Evolutionary conservation across 1,140 invertebrate genomes (phyloP), one percentile per base, ranked within the genome.

Genomic region (Neodiprion lecontei): DNA sequence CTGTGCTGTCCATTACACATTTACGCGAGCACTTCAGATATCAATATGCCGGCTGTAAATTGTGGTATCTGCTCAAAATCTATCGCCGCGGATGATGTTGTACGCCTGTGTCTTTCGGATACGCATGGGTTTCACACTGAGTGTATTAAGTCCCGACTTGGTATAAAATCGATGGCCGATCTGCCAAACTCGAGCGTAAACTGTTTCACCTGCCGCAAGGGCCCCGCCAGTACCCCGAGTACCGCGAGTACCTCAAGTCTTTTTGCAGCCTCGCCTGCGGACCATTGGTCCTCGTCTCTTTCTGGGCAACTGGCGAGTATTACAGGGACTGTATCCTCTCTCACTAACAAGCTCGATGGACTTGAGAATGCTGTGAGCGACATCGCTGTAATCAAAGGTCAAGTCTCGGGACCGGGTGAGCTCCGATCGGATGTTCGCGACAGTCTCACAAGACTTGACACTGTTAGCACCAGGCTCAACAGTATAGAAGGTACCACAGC

Each of bases 21-120:
- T 17, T 17, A 17, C 17, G 17, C 17, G 17, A 17, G 17, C 17
- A 17, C 17, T 17, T 17, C 17, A 17, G 17, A 17, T 17, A 17
- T 17, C 17, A 17, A 17, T 17, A 17, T 17, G 17, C 17, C 17
- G 17, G 17, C 17, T 69, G 68, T 28, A 11, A 17, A 17, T 17
- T 17, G 17, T 17, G 17, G 17, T 17, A 17, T 17, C 17, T 17
- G 17, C 17, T 17, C n/a, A n/a, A n/a, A n/a, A 69, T 69, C 48
- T 69, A 48, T 69, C 48, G 68, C 9, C 9, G 68, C 68, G 7
- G 68, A 69, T n/a, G 68, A 69, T 14, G 68, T 69, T n/a, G 68
- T 69, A 7, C 68, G 23, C 17, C 21, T 69, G 9, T 69, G 68
- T n/a, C 12, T 7, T 7, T 11, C 48, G 7, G 68, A 69, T 8